phyloP scores from a whole-genome alignment of 2,888 invertebrate species.

The Lissocephala sabroskyi region DNA sequence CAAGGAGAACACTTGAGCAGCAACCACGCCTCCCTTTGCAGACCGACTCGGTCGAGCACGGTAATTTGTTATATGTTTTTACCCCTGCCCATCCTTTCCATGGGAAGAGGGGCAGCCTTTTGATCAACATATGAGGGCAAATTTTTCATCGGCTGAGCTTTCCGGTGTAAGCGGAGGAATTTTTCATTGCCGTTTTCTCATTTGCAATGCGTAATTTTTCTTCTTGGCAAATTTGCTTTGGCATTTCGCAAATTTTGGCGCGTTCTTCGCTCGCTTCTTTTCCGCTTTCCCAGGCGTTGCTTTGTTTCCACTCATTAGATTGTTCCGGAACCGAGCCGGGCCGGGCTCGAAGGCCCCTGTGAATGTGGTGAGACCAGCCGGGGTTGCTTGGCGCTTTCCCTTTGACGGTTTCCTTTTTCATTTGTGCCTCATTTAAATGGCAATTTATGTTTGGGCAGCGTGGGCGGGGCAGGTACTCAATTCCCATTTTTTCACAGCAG shows the following conservation, averaged over 20 bases:
- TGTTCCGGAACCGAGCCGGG: not conserved
- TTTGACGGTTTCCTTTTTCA: conserved; percentile 29
- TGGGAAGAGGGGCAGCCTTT: no score
- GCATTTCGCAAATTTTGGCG: conserved; percentile 55
- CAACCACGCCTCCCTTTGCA: conserved; percentile 22
- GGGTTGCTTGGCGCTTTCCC: no score
- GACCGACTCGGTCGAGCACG: conserved; percentile 51
- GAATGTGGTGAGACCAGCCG: no score
- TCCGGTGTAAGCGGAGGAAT: conserved; percentile 16
- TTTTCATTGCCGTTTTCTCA: conserved; percentile 29
- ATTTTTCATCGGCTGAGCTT: conserved; percentile 11
- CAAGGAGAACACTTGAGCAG: conserved; percentile 11
- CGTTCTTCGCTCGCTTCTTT: not conserved
- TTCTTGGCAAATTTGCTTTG: conserved; percentile 46
- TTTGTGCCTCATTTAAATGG: conserved; percentile 65
- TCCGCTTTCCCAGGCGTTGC: conserved; percentile 20
- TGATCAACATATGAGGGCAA: conserved; percentile 36
- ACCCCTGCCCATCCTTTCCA: no score
- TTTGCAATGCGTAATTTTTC: conserved; percentile 52
- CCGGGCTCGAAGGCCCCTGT: no score
- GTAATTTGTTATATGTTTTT: conserved; percentile 51
- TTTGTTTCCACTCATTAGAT: conserved; percentile 60
- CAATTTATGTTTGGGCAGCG: conserved; percentile 53
- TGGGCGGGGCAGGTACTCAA: conserved; percentile 18
- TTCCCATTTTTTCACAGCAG: conserved; percentile 45